phyloP scores from a whole-genome alignment of 2,888 invertebrate species.

The Euplexia lucipara region DNA sequence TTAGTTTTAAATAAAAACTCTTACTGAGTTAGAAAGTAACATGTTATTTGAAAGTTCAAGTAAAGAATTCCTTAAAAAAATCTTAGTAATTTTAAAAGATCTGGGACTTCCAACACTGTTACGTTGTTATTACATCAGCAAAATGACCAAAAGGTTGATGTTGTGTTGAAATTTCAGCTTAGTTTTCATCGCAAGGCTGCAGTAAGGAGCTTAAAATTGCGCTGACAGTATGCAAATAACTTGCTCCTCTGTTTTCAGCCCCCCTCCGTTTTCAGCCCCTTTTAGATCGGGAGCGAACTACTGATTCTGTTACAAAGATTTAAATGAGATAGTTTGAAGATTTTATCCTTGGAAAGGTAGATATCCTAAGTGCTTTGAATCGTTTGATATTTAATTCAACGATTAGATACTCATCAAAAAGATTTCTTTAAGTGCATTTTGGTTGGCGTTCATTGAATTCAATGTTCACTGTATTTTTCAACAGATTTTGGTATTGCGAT shows the following conservation, averaged over 20 bases:
- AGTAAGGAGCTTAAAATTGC: constrained; percentile 59
- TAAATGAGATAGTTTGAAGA: constrained; percentile 33
- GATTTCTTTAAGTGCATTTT: background rate
- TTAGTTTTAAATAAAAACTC: too few species aligned
- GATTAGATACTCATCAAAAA: background rate
- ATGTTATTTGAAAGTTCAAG: too few species aligned
- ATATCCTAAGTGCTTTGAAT: background rate
- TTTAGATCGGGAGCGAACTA: constrained; percentile 37
- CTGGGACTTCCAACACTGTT: too few species aligned
- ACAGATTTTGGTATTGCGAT: too few species aligned
- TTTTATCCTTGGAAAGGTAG: constrained; percentile 27
- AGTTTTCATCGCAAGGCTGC: constrained; percentile 12
- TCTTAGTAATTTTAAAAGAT: too few species aligned
- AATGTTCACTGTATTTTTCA: too few species aligned
- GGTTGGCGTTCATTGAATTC: background rate
- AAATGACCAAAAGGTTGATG: constrained; percentile 17
- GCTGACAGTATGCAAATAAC: constrained; percentile 60
- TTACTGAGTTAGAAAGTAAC: too few species aligned
- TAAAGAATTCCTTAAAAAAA: too few species aligned
- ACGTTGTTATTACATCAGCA: background rate
- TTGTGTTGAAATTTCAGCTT: constrained; percentile 35
- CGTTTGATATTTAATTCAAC: constrained; percentile 27
- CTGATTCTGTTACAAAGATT: constrained; percentile 44
- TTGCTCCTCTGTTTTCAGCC: constrained; percentile 41
- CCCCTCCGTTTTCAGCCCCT: constrained; percentile 45